Evolutionary conservation across 2,113 vertebrate species (phyloP), one percentile per base, ranked within the genome.

Genomic region (Circaetus cinerascens): DNA sequence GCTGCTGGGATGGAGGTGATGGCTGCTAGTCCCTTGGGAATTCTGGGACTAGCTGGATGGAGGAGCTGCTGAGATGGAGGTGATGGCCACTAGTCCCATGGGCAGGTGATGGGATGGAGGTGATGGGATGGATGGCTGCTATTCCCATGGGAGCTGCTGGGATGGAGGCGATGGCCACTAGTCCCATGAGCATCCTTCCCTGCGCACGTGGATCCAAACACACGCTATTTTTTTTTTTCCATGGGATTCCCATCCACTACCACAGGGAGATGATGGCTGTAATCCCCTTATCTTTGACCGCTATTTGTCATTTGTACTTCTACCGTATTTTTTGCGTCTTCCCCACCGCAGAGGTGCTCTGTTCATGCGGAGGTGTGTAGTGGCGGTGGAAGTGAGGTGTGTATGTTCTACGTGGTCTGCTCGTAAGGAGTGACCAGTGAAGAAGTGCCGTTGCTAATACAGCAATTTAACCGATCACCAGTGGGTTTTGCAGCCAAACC

Each of bases 401-500:
- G 29, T 1, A 3, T 25, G 51, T 4, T 18, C 40, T 0, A 4
- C 1, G 8, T 0, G 57, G 16, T 48, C 74, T 38, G 3, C 38
- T 38, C 0, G 0, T 14, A 7, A 21, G 2, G 4, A 7, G 66
- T 29, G 83, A 26, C 48, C 50, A 26, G 74, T 1, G 72, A 64
- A 53, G 66, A n/a, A 46, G 64, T 63, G 96, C 22, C 41, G 2
- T 32, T 51, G 86, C 77, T 63, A 25, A 7, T 2, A 7, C 53
- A 20, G 86, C 71, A 15, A 10, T 36, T 30, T 34, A n/a, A 18
- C 45, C 9, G 7, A 0, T 23, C 73, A 11, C 7, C 86, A 11
- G 50, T 27, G 63, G 85, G 45, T 2, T 36, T 22, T 34, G 88
- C 71, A 38, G 75, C 67, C 79, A 40, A 71, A 55, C 46, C 50